These are phyloP conservation scores for Belonocnema kinseyi DNA, from an alignment of 1,140 invertebrate species.

Conservation along the genomic window DNA sequence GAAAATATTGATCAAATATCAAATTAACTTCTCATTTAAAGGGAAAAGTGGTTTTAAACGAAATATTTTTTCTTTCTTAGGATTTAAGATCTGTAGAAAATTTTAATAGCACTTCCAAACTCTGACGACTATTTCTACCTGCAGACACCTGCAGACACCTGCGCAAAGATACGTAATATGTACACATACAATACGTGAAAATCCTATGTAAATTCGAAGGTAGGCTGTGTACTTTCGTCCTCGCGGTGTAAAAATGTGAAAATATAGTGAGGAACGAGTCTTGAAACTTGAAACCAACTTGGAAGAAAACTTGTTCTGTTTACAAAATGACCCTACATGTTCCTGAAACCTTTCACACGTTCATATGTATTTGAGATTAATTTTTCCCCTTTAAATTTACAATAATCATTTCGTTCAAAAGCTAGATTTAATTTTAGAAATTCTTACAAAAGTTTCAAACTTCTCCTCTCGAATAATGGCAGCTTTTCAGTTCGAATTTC, in stretches of 20 bases:
- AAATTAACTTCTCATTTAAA: too few species aligned
- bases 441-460: too few species aligned
- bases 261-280: conserved; percentile 13
- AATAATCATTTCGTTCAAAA: too few species aligned
- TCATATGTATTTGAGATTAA: too few species aligned
- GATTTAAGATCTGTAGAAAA: not conserved
- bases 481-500: too few species aligned
- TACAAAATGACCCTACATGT: not conserved
- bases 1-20: too few species aligned
- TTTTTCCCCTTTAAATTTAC: too few species aligned
- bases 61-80: too few species aligned
- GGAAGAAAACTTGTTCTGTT: not conserved
- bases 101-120: conserved; percentile 3
- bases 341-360: not conserved
- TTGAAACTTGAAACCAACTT: conserved; percentile 19
- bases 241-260: conserved; percentile 12
- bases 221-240: conserved; percentile 25
- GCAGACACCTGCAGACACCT: conserved; percentile 13
- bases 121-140: conserved; percentile 10
- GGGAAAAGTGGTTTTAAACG: too few species aligned
- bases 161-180: conserved; percentile 9
- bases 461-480: too few species aligned
- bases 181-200: conserved; percentile 27
- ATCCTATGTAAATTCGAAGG: conserved; percentile 25
- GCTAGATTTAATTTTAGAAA: too few species aligned